Base-by-base conservation (phyloP, 1,140 invertebrate genomes). In the Ips typographus region DNA sequence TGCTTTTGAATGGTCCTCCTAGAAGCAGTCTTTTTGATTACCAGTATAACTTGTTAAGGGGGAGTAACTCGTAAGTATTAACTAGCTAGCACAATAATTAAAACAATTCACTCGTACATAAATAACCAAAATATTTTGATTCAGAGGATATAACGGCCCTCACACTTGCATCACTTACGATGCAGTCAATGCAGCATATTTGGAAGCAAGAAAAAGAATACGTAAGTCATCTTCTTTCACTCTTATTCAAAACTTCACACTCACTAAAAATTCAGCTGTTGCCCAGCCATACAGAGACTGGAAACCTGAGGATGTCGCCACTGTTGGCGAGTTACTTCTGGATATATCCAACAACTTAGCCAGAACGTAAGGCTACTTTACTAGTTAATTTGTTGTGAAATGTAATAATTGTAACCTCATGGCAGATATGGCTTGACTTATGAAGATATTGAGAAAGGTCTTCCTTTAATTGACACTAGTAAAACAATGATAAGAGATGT, bases 111-210 rank as follows among this genome's bases (percentile, higher is more conserved):
- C n/a, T n/a, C n/a, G n/a, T n/a, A n/a, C 2, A 6, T 2, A 1
- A 59, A 40, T 59, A 36, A 40, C 5, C 6, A 42, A 6, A 59
- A 59, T 59, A 40, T 59, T 49, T 1, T 44, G n/a, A 88, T 87
- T 47, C 82, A 91, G 90, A 63, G 83, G 85, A 52, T 85, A 88
- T 64, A 85, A 86, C 71, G 89, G 88, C 49, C 85, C 89, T 57
- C 88, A 90, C 70, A 90, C 90, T 38, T 96, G 94, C 80, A 95
- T 96, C 76, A 95, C 93, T 7, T 95, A 94, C 79, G 92, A 95
- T 74, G 93, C 93, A 42, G 87, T 96, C 59, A 95, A 96, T 83
- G 88, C 91, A 68, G 94, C 94, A 43, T 94, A 95, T 82, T 80
- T 91, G 60, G 90, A 95, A 78, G 93, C 94, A 8, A 87, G 92